Conservation (phyloP, 2,113 vertebrate species). For the Dipodomys stephensi region DNA sequence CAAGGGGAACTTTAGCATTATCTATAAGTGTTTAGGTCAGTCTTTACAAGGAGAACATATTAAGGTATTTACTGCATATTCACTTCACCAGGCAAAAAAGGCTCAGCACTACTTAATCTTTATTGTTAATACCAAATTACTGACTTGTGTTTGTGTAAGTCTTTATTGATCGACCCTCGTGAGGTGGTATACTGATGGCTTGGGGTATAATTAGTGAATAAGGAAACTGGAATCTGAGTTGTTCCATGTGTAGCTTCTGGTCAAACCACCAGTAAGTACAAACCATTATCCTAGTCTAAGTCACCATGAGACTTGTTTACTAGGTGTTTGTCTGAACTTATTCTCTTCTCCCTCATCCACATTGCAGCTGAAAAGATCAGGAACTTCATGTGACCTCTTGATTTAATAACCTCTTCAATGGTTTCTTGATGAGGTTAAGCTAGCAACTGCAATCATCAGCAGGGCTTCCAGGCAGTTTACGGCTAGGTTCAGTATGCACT, state of each 20-base stretch:
- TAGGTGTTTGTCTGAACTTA: neutral
- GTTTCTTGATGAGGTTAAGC: neutral
- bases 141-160: neutral
- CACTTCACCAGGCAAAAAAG: neutral
- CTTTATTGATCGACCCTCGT: neutral
- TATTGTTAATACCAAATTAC: neutral
- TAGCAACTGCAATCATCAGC: neutral
- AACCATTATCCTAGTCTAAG: neutral
- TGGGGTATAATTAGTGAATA: neutral
- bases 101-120: conserved; percentile 27
- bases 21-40: neutral
- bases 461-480: neutral
- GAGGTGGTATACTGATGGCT: neutral
- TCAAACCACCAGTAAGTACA: neutral
- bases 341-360: neutral
- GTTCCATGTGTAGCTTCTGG: neutral
- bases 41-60: neutral
- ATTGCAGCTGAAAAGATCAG: neutral
- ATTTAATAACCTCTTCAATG: neutral
- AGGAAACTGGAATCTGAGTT: neutral
- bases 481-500: no score
- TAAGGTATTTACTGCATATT: neutral
- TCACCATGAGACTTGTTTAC: neutral
- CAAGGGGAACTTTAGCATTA: conserved; percentile 11
- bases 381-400: neutral